phyloP scores from a whole-genome alignment of 2,888 invertebrate species.

The Hypomecis punctinalis region DNA sequence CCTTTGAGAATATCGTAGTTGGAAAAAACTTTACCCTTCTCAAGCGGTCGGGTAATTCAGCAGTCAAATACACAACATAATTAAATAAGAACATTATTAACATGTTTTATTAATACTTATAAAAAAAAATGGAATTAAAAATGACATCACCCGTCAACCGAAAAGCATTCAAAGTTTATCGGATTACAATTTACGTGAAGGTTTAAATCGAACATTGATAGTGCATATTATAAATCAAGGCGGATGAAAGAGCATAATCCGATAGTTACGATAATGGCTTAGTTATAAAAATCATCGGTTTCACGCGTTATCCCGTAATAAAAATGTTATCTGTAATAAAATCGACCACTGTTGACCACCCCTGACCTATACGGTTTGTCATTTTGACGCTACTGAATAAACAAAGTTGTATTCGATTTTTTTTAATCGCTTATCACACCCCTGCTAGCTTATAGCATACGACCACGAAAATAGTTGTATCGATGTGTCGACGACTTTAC shows the following conservation, averaged over 20 bases:
- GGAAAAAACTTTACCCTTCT: too few relatives aligned
- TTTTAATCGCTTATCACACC: too few relatives aligned
- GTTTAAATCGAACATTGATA: conserved; percentile 49
- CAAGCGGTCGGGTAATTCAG: too few relatives aligned
- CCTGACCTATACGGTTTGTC: conserved; percentile 49
- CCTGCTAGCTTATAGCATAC: too few relatives aligned
- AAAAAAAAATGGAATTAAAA: neutral
- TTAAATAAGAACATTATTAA: too few relatives aligned
- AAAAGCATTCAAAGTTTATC: conserved; percentile 11
- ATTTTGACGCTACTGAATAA: conserved; percentile 29
- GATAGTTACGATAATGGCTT: conserved; percentile 66
- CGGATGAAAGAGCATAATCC: conserved; percentile 74
- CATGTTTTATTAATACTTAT: too few relatives aligned
- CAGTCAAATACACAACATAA: too few relatives aligned
- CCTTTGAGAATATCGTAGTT: too few relatives aligned
- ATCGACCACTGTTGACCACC: conserved; percentile 61
- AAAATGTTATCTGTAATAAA: conserved; percentile 54
- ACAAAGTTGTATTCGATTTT: neutral
- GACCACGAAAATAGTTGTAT: too few relatives aligned
- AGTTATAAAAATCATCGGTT: conserved; percentile 74
- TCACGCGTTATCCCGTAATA: conserved; percentile 77
- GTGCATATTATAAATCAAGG: conserved; percentile 69
- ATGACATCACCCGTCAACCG: neutral
- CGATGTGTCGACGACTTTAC: too few relatives aligned
- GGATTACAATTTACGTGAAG: conserved; percentile 26